These are phyloP conservation scores for Elegia similella DNA, from an alignment of 2,888 invertebrate species.

Conservation along the genomic window DNA sequence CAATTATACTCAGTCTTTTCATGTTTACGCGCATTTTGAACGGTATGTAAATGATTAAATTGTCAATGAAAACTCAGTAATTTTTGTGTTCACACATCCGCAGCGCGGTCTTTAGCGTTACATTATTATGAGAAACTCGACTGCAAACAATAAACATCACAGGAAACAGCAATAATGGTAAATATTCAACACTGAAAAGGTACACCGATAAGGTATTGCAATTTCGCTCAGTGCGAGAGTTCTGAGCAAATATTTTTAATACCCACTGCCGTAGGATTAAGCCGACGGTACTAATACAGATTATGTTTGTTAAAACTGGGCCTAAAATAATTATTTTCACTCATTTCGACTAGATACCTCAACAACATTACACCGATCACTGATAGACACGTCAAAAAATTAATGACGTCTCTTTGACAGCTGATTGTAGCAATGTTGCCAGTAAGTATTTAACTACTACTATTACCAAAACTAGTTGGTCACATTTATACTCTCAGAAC, in stretches of 20 bases:
- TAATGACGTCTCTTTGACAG: too few relatives aligned
- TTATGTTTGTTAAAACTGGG: not conserved
- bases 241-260: not conserved
- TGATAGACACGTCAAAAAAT: not conserved
- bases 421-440: too few relatives aligned
- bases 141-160: constrained; percentile 28
- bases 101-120: constrained; percentile 26
- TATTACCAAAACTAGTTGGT: too few relatives aligned
- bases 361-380: not conserved
- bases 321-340: not conserved
- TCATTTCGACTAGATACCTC: not conserved
- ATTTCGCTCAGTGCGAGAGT: not conserved
- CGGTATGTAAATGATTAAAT: not conserved
- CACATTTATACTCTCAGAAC: too few relatives aligned
- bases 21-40: constrained; percentile 66
- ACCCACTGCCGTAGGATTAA: not conserved
- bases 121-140: constrained; percentile 27
- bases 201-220: not conserved
- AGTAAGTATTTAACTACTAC: too few relatives aligned
- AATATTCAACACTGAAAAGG: not conserved
- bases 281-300: not conserved
- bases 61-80: constrained; percentile 12
- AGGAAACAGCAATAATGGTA: not conserved
- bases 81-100: constrained; percentile 27
- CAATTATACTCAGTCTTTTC: constrained; percentile 48